Conservation (phyloP, 1,140 invertebrate species). For the Lepidurus arcticus region DNA sequence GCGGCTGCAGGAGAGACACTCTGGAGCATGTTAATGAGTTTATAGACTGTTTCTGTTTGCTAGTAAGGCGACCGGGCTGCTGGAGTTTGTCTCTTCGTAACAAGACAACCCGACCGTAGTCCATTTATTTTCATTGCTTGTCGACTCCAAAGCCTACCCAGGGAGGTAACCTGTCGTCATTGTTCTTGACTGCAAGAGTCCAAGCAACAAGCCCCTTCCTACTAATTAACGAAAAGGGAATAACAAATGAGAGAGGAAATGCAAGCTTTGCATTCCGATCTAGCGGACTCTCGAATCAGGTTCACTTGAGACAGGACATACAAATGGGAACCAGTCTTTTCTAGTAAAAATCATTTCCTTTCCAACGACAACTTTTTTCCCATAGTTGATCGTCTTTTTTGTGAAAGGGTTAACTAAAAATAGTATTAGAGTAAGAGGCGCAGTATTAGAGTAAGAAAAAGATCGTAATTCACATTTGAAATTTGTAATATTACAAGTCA, state of each 20-base stretch:
- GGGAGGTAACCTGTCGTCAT: constrained; percentile 12
- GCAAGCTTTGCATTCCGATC: background rate
- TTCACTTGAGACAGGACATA: too few species aligned
- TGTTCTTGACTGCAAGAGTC: background rate
- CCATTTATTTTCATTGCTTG: constrained; percentile 16
- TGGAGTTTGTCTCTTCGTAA: constrained; percentile 5
- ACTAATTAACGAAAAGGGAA: background rate
- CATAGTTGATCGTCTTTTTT: too few species aligned
- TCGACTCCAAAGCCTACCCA: background rate
- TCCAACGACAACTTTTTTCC: too few species aligned
- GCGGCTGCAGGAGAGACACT: constrained; percentile 12
- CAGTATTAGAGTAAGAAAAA: too few species aligned
- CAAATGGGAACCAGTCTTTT: too few species aligned
- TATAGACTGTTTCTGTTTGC: constrained; percentile 14
- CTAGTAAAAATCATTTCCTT: too few species aligned
- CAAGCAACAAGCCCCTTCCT: background rate
- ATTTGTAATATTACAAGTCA: too few species aligned
- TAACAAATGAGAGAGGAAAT: background rate
- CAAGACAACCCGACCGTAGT: constrained; percentile 7
- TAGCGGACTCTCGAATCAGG: too few species aligned
- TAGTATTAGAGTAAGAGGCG: too few species aligned
- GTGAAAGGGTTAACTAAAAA: too few species aligned
- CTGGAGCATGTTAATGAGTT: constrained; percentile 22
- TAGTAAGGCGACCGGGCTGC: background rate
- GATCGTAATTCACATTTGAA: too few species aligned